Evolutionary conservation across 2,113 vertebrate genomes (phyloP).

Genomic region (Dasypus novemcinctus): DNA sequence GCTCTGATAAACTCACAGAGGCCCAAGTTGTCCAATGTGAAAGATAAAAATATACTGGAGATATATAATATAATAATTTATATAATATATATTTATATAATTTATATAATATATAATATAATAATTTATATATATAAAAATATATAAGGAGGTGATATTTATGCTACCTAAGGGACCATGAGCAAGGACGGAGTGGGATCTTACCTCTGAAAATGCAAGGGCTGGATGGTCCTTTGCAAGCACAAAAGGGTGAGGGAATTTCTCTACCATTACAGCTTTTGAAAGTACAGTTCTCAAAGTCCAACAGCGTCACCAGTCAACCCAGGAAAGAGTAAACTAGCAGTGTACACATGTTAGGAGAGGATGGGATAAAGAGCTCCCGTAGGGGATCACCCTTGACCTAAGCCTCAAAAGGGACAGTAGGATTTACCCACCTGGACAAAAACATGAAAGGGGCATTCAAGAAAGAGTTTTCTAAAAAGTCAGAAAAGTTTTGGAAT

Average conservation of each 20-base stretch:
- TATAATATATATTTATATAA: too few species aligned
- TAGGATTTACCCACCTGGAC: not conserved
- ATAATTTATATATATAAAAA: too few species aligned
- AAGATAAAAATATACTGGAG: not conserved
- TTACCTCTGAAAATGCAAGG: not conserved
- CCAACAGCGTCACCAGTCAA: not conserved
- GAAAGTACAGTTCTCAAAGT: not conserved
- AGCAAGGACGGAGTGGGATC: not conserved
- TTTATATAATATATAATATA: too few species aligned
- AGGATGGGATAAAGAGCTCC: not conserved
- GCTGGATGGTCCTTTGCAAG: not conserved
- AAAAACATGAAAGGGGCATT: not conserved
- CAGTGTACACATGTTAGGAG: rapidly evolving
- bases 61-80: too few species aligned
- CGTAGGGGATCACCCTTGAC: not conserved
- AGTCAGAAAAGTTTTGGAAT: not conserved
- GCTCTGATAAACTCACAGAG: not conserved
- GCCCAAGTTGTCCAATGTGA: not conserved
- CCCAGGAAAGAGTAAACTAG: not conserved
- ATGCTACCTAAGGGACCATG: not conserved
- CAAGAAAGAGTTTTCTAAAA: not conserved
- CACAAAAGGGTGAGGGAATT: not conserved
- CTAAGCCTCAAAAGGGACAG: not conserved
- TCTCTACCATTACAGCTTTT: not conserved
- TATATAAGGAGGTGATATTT: not conserved